Evolutionary conservation across 2,888 invertebrate species (phyloP).

Genomic region (Cryptus viduatorius): DNA sequence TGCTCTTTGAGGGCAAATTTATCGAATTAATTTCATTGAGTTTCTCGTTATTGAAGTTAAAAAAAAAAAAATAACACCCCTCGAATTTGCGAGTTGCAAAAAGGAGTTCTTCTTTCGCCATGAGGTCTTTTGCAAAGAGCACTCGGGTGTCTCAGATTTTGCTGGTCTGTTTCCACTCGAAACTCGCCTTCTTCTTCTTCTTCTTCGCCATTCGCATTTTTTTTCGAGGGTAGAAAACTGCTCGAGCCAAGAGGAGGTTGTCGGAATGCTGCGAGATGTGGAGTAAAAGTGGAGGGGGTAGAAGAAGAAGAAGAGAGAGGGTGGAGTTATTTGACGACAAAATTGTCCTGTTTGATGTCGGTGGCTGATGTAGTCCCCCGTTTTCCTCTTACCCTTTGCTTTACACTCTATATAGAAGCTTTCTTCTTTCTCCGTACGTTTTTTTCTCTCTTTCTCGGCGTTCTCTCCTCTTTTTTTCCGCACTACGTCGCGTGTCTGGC

Average conservation of each 20-base stretch:
- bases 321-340: constrained; percentile 77
- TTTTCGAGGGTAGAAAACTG: constrained; percentile 37
- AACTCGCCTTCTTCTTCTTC: constrained; percentile 12
- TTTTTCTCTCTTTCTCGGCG: constrained; percentile 28
- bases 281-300: constrained; percentile 24
- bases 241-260: background rate
- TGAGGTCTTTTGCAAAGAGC: background rate
- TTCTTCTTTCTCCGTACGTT: constrained; percentile 33
- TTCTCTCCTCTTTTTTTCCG: constrained; percentile 1
- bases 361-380: constrained; percentile 72
- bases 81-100: background rate
- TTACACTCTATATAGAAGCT: constrained; percentile 36
- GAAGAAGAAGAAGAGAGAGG: constrained; percentile 40
- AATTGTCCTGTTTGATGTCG: constrained; percentile 80
- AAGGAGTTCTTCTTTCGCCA: background rate
- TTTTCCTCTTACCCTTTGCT: constrained; percentile 57
- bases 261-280: background rate
- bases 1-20: background rate
- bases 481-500: constrained; percentile 6
- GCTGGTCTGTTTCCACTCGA: constrained; percentile 14
- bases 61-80: background rate
- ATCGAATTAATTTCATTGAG: background rate
- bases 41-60: background rate
- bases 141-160: background rate
- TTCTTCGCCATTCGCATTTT: constrained; percentile 21